Percentiles rank a stretch among this genome's conserved stretches.
Conservation (phyloP, 2,888 invertebrate genomes). For the Oeneis ivallda region DNA sequence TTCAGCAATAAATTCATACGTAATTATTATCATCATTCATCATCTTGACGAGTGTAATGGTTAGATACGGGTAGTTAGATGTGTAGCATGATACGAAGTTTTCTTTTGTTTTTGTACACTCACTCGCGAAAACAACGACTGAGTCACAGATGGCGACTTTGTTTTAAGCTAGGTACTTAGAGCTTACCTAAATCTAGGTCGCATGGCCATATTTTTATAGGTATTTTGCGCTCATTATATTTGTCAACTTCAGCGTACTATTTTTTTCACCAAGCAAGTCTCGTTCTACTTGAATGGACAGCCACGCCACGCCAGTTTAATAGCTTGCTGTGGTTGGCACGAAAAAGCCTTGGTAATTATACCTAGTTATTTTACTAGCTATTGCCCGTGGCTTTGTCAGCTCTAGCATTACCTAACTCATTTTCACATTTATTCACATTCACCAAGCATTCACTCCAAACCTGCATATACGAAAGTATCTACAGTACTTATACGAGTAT, state of each 20-base stretch:
- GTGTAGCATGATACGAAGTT: not conserved
- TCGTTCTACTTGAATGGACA: slow-evolving; percentile 24
- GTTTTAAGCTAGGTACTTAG: not conserved
- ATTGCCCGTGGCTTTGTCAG: not conserved
- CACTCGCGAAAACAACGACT: not conserved
- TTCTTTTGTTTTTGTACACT: not conserved
- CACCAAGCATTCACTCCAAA: too few species aligned
- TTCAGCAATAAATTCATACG: not conserved
- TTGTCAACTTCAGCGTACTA: not conserved
- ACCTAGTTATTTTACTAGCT: not conserved
- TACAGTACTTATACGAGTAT: too few species aligned
- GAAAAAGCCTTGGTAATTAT: slow-evolving; percentile 25
- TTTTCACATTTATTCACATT: too few species aligned
- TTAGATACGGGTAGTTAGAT: slow-evolving; percentile 7
- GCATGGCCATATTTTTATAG: not conserved
- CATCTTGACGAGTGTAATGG: not conserved
- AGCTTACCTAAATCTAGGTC: not conserved
- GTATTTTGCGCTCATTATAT: not conserved
- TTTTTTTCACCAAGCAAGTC: slow-evolving; percentile 3
- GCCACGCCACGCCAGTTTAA: slow-evolving; percentile 35
- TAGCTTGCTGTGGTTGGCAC: slow-evolving; percentile 15
- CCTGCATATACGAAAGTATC: too few species aligned
- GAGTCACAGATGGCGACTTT: not conserved
- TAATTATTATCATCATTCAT: not conserved
- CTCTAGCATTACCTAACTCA: too few species aligned